These are phyloP conservation scores for Notamacropus eugenii DNA, from an alignment of 2,797 vertebrate species.

Conservation along the genomic window DNA sequence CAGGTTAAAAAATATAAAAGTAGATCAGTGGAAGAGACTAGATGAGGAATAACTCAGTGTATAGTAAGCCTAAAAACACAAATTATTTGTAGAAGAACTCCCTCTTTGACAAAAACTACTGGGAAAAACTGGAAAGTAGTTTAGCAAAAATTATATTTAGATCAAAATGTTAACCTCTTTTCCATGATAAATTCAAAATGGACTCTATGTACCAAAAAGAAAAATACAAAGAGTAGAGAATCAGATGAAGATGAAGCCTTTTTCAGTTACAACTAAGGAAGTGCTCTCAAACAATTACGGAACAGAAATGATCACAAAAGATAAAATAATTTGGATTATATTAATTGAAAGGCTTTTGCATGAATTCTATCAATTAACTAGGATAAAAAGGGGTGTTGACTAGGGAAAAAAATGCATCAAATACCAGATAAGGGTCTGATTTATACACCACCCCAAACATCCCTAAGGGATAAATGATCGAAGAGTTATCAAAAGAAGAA, in stretches of 20 bases:
- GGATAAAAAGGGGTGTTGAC: background rate
- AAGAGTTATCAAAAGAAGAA: background rate
- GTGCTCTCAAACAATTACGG: background rate
- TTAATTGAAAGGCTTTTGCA: background rate
- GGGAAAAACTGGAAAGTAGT: background rate
- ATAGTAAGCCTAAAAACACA: background rate
- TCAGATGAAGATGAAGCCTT: background rate
- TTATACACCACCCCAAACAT: background rate
- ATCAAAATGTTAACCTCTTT: background rate
- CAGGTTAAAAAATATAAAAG: background rate
- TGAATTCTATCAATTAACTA: background rate
- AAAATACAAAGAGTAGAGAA: background rate
- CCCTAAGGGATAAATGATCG: background rate
- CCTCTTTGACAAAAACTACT: background rate
- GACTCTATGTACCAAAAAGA: no score
- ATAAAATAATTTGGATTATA: background rate
- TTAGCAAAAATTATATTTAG: background rate
- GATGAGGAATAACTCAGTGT: background rate
- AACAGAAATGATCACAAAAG: background rate
- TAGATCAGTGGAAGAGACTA: background rate
- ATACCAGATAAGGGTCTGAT: background rate
- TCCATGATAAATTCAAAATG: background rate
- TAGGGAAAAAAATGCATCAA: background rate
- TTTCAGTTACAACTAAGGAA: background rate
- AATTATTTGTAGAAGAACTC: background rate